Conservation (phyloP, 2,113 vertebrate species). For the Oncorhynchus gorbuscha region DNA sequence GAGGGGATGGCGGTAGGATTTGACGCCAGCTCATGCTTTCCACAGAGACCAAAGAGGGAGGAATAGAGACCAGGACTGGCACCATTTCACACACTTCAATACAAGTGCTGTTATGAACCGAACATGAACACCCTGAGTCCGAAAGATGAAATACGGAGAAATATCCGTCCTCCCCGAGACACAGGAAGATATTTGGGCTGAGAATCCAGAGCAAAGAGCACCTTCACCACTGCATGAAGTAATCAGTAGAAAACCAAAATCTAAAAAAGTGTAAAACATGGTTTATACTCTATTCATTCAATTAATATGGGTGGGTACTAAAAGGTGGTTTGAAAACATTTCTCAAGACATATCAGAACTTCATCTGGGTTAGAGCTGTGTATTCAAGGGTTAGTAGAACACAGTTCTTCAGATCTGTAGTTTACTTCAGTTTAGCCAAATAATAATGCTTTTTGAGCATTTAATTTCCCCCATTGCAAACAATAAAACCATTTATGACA, state of each 20-base stretch:
- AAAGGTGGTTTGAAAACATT: too few relatives aligned
- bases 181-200: background rate
- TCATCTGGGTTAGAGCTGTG: background rate
- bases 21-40: slow-evolving; percentile 71
- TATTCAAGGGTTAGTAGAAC: background rate
- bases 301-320: background rate
- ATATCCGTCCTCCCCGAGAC: slow-evolving; percentile 14
- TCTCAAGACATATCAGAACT: background rate
- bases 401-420: background rate
- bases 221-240: background rate
- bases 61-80: slow-evolving; percentile 70
- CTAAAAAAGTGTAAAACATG: background rate
- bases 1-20: slow-evolving; percentile 65
- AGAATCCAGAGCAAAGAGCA: background rate
- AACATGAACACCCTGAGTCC: slow-evolving; percentile 23
- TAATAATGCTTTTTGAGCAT: slow-evolving; percentile 8
- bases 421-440: background rate
- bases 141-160: slow-evolving; percentile 22
- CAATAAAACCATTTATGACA: slow-evolving; percentile 29
- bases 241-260: background rate
- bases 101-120: slow-evolving; percentile 37
- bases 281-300: too few relatives aligned
- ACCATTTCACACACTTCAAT: slow-evolving; percentile 68
- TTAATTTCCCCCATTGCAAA: slow-evolving; percentile 20
- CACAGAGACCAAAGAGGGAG: slow-evolving; percentile 68